These are phyloP conservation scores for Tylochromis polylepis DNA, from an alignment of 2,113 vertebrate species.

Conservation along the genomic window DNA sequence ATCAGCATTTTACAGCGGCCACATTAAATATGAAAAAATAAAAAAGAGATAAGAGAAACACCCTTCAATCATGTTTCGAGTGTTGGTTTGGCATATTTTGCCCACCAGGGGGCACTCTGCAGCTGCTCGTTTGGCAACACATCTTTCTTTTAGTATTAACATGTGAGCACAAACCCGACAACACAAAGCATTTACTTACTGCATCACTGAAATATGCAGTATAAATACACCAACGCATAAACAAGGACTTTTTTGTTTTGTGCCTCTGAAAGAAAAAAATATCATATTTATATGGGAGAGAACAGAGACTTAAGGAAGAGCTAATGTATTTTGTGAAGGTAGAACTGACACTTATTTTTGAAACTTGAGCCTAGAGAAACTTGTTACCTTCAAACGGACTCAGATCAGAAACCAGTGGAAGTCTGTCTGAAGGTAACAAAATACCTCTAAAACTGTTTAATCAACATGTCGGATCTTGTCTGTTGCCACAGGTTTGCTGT, in stretches of 20 bases:
- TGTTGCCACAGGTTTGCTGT: background rate
- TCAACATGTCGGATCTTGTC: background rate
- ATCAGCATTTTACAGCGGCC: background rate
- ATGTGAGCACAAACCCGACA: background rate
- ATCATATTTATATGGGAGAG: background rate
- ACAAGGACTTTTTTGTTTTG: background rate
- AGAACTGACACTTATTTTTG: background rate
- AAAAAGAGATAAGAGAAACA: background rate
- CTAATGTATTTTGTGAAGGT: background rate
- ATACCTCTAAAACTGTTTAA: background rate
- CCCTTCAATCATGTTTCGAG: background rate
- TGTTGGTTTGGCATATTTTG: background rate
- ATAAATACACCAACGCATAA: background rate
- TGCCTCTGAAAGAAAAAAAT: too few relatives aligned
- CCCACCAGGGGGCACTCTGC: background rate
- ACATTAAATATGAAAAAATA: too few relatives aligned
- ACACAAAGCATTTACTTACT: background rate
- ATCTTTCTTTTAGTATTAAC: background rate
- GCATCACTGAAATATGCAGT: background rate
- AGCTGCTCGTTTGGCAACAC: background rate
- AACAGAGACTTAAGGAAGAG: background rate
- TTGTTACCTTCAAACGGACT: background rate
- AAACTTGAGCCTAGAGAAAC: background rate
- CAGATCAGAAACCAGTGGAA: background rate
- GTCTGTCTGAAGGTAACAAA: background rate